Evolutionary conservation across 1,140 invertebrate genomes (phyloP).

Genomic region (Drosophila seguyi): DNA sequence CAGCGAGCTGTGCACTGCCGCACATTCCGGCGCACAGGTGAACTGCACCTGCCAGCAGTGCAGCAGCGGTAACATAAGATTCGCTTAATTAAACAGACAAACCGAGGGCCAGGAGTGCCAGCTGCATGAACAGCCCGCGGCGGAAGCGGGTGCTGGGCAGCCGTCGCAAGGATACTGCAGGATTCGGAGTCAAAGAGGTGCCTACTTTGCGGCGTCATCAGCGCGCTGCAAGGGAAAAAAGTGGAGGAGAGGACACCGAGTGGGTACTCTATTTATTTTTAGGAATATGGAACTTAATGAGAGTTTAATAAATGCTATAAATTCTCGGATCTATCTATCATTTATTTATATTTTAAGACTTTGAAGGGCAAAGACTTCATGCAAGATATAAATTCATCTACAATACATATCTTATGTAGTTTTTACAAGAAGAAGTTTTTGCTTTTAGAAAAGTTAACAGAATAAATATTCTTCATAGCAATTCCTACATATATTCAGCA

Average conservation of each 20-base stretch:
- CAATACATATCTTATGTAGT: background rate
- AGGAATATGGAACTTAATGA: too few species aligned
- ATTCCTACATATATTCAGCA: background rate
- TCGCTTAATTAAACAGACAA: constrained; percentile 56
- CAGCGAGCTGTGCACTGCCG: background rate
- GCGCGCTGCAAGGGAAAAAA: background rate
- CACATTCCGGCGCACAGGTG: constrained; percentile 36
- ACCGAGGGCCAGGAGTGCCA: constrained; percentile 28
- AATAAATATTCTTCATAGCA: background rate
- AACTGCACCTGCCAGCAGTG: constrained; percentile 39
- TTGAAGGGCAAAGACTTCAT: background rate
- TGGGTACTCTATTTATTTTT: constrained; percentile 1
- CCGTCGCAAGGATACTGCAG: constrained; percentile 14
- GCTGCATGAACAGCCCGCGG: constrained; percentile 41
- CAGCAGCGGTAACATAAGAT: constrained; percentile 40
- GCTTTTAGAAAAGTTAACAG: background rate
- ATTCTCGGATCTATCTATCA: too few species aligned
- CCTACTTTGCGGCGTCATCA: constrained; percentile 7
- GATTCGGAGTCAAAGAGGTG: constrained; percentile 13
- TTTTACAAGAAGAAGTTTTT: background rate
- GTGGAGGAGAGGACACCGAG: background rate
- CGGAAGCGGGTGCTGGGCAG: constrained; percentile 49
- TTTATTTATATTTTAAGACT: background rate
- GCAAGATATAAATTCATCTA: background rate
- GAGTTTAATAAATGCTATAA: background rate